Base-by-base conservation (phyloP, 2,888 invertebrate species). In the Cerastis rubricosa region DNA sequence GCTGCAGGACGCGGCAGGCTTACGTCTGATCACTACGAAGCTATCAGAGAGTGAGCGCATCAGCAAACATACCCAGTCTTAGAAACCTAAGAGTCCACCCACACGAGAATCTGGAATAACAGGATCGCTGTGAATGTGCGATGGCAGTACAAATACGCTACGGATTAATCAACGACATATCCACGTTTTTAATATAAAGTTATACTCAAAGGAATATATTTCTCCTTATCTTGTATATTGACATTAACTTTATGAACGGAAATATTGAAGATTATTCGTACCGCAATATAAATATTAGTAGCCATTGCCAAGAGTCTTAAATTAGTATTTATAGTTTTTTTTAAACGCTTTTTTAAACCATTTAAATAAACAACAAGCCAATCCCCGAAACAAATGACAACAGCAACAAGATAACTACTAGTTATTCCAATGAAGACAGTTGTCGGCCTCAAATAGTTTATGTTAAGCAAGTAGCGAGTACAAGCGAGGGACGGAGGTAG, bases 381-480 rank as follows among this genome's bases (percentile, higher is more conserved):
- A 4, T 14, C 5, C 29, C 12, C 3, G 2, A 73, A 63, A 40
- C 25, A 47, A 65, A 69, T 61, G 75, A 71, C 45, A 81, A 66
- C 63, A 45, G 14, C 40, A 35, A 71, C 68, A 65, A 59, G 80
- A 66, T 67, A 65, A 12, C 2, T 54, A 64, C 69, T 71, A 73
- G 71, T 78, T 74, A 83, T 73, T 69, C 70, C 29, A 71, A 73
- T 75, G 67, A 74, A 70, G 63, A 78, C 80, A 68, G 70, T 78
- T 68, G 78, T 70, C 51, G 2, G 57, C 67, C 74, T 69, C 66
- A 78, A 85, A 73, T 79, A 74, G 78, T 82, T 82, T 81, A 81
- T 81, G 85, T 75, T 74, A 80, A 83, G 49, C 66, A 49, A 66
- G 69, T 22, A 71, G 43, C 40, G 47, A 14, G 22, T 70, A 70